Evolutionary conservation across 2,113 vertebrate species (phyloP), one percentile per base, ranked within the genome.

Genomic region (Meles meles): DNA sequence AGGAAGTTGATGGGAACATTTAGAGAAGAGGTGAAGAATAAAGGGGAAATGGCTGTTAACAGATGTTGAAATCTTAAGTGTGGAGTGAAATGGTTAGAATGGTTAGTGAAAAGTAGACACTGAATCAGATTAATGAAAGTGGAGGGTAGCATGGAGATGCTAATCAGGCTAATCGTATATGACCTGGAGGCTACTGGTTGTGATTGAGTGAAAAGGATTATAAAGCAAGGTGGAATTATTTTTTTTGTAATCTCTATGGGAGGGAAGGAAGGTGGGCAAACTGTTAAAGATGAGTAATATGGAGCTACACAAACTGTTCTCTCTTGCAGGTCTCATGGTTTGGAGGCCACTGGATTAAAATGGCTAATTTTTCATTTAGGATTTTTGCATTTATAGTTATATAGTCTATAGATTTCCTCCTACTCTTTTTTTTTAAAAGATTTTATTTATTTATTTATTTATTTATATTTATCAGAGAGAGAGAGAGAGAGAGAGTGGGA

Each of bases 1-100:
- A 47, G 92, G 86, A 96, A 96, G 92, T 88, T 88, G 52, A 94
- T 91, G 59, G 55, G 59, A 82, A 89, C n/a, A 80, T 85, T 83
- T 42, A 85, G 55, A 93, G 86, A 94, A 71, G 59, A 96, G 27
- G 69, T 29, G 25, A 77, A 87, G 69, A 79, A 77, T 67, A 82
- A 95, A 81, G 42, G 31, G 90, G 44, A 96, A 90, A 82, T 88
- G 20, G 9, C 52, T 93, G 39, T 29, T 44, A 63, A 67, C 27
- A 89, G 52, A 90, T 59, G n/a, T 52, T 81, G 69, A 84, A 84
- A 88, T 88, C 83, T 80, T 5, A 88, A 79, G 80, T 37, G 80
- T 74, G 49, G 72, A 74, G 23, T 79, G 72, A 89, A 97, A 65
- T 42, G 14, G 5, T 77, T 77, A 74, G 80, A 69, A 81, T 49